Percentiles rank a stretch among this genome's conserved stretches.
Conservation (phyloP, 2,888 invertebrate genomes). For the Ctenicera cuprea region DNA sequence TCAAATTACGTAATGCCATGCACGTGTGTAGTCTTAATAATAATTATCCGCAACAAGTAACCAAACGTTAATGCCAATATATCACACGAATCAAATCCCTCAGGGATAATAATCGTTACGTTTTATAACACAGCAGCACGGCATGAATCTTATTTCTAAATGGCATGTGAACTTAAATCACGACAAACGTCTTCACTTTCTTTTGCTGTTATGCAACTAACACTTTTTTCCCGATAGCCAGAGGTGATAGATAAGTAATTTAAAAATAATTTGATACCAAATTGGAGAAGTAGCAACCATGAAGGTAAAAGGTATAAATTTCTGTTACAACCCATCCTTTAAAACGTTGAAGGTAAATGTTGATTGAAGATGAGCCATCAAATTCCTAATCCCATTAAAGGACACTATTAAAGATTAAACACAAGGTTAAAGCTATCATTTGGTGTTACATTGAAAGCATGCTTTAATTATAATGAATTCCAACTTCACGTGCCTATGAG, state of each 20-base stretch:
- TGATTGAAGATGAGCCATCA: constrained; percentile 19
- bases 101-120: neutral
- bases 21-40: constrained; percentile 19
- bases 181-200: constrained; percentile 27
- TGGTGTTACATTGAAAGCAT: neutral
- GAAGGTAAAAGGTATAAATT: no score
- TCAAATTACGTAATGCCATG: constrained; percentile 12
- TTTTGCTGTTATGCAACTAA: constrained; percentile 12
- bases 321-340: neutral
- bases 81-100: constrained; percentile 18
- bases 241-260: neutral
- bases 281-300: no score
- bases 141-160: neutral
- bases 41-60: neutral
- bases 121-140: neutral
- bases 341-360: constrained; percentile 12
- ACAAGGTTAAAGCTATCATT: constrained; percentile 2
- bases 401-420: neutral
- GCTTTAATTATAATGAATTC: neutral
- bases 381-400: constrained; percentile 11
- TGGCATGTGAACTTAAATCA: constrained; percentile 20
- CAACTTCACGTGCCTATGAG: neutral
- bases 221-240: neutral
- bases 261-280: constrained; percentile 9
- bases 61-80: constrained; percentile 4